phyloP scores from a whole-genome alignment of 2,113 vertebrate species.

The Prionailurus viverrinus region DNA sequence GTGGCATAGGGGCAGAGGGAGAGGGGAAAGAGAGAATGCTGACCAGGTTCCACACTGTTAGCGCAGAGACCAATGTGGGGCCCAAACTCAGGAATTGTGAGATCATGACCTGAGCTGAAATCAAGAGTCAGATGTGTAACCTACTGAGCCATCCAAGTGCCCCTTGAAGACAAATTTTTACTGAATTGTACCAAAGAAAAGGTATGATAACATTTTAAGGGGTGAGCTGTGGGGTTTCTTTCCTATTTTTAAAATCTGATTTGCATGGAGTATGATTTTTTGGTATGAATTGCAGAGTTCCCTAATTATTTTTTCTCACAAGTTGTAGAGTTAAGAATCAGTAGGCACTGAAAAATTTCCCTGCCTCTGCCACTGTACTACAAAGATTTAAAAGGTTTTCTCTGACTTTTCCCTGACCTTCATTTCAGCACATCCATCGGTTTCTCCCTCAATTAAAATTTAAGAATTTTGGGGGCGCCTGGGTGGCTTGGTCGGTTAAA shows the following conservation, averaged over 20 bases:
- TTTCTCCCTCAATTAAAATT: neutral
- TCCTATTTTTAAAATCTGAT: neutral
- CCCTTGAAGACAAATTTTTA: neutral
- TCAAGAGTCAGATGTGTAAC: no score
- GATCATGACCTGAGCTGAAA: no score
- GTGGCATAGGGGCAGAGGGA: no score
- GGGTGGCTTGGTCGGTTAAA: no score
- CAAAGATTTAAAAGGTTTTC: neutral
- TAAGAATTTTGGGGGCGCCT: neutral
- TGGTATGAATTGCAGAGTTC: neutral
- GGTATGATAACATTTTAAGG: neutral
- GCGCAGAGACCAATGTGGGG: no score
- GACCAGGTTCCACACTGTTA: no score
- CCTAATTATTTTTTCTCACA: neutral
- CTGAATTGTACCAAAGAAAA: neutral
- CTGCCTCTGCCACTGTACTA: neutral
- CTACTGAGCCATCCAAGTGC: no score
- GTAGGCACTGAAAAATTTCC: neutral
- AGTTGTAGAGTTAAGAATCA: neutral
- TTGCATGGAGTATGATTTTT: neutral
- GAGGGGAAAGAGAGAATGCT: no score
- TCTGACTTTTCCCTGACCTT: neutral
- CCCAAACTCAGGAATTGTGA: no score
- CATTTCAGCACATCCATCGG: neutral
- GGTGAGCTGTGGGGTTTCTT: neutral